phyloP scores from a whole-genome alignment of 2,797 vertebrate species.

The Avahi laniger region DNA sequence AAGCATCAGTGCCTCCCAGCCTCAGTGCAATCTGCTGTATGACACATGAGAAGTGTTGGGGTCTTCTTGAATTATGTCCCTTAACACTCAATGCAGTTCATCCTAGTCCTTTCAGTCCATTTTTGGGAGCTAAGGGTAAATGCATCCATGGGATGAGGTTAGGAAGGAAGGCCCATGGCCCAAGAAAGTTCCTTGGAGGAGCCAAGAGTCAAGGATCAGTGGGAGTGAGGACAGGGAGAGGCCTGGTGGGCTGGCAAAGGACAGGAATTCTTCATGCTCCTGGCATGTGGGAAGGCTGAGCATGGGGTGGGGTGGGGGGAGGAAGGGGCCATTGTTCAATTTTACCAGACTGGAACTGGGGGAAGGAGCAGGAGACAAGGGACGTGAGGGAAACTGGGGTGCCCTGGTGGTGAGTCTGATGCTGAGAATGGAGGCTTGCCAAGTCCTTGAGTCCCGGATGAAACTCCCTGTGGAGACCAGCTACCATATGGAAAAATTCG shows the following conservation, averaged over 20 bases:
- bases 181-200: background rate
- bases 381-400: background rate
- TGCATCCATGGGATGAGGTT: background rate
- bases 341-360: background rate
- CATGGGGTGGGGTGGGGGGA: background rate
- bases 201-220: constrained; percentile 4
- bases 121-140: background rate
- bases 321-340: background rate
- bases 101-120: background rate
- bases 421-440: background rate
- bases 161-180: background rate
- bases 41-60: background rate
- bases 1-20: background rate
- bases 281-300: background rate
- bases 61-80: background rate
- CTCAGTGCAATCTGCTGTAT: background rate
- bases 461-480: background rate
- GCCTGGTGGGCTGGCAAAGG: background rate
- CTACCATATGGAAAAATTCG: background rate
- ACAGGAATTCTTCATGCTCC: background rate
- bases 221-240: background rate
- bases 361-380: background rate
- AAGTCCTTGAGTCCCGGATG: background rate
- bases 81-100: background rate
- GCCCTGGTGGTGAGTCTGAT: background rate